Base-by-base conservation (phyloP, 2,888 invertebrate species). In the Lithophane leautieri region DNA sequence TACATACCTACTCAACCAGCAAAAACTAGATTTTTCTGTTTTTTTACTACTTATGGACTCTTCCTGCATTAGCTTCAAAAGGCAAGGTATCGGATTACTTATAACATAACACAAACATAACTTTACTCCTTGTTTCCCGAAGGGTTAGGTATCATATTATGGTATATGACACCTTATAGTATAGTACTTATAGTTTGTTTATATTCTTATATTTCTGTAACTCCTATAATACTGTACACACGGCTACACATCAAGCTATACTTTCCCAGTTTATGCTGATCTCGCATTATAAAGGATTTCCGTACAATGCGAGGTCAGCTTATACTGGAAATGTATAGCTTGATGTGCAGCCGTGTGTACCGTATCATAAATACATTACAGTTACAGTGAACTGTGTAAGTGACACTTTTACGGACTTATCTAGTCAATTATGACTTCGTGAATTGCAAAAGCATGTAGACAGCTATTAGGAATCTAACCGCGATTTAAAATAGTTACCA, bases 401-500 rank as follows among this genome's bases (percentile, higher is more conserved):
- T 12, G 28, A n/a, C 16, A 22, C n/a, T 58, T 74, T 66, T 74
- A 66, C 58, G 0, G 42, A 50, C 14, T 25, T 22, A 19, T 16
- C 19, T 44, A n/a, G 28, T 25, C 42, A 67, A 60, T 60, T 58
- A 42, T 22, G 34, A 34, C 22, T 60, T 68, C 2, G 16, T 34
- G 60, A 34, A 42, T 75, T 68, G 68, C 68, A 22, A 77, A 74
- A 67, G 6, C 50, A 47, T 40, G 62, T 60, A 72, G 44, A 9
- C 40, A 12, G 6, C 14, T 40, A 62, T 66, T 71, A 50, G 34
- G 50, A 73, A 25, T 54, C 50, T 62, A 34, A 60, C 42, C 22
- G 58, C 40, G 70, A 68, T 65, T 74, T 28, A 65, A 71, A 70
- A 54, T 67, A 63, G 54, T 62, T 65, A 65, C 58, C 44, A 50